phyloP scores from a whole-genome alignment of 2,888 invertebrate species.

The Eretmocerus hayati region DNA sequence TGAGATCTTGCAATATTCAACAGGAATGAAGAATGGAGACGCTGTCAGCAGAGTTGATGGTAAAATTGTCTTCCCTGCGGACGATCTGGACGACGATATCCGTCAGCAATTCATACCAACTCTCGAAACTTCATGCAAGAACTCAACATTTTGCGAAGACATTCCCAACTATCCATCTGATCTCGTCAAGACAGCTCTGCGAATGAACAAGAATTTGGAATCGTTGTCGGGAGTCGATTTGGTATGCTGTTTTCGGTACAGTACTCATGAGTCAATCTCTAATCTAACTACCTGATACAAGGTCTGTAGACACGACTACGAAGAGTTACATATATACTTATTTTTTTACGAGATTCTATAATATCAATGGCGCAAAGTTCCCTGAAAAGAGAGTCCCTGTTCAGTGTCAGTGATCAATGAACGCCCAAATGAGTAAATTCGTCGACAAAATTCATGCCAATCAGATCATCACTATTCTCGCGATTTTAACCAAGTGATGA shows the following conservation, averaged over 20 bases:
- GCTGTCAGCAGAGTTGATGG: conserved; percentile 18
- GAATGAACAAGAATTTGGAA: conserved; percentile 28
- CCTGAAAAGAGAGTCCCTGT: too few species aligned
- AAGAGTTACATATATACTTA: too few species aligned
- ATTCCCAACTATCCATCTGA: conserved; percentile 30
- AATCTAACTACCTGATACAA: not conserved
- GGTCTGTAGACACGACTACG: not conserved
- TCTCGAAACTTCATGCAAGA: conserved; percentile 24
- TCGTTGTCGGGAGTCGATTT: conserved; percentile 28
- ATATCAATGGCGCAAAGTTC: too few species aligned
- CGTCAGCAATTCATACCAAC: conserved; percentile 1
- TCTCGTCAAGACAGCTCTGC: conserved; percentile 27
- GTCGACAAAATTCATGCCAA: too few species aligned
- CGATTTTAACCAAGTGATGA: too few species aligned
- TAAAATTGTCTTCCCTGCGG: conserved; percentile 33
- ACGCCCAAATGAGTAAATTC: too few species aligned
- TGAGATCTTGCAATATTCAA: too few species aligned
- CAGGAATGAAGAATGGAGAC: too few species aligned
- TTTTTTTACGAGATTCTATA: too few species aligned
- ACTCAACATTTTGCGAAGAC: conserved; percentile 32
- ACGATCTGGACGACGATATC: conserved; percentile 3
- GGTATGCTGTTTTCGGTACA: conserved; percentile 24
- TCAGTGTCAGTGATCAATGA: too few species aligned
- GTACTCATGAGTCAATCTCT: not conserved
- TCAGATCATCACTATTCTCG: too few species aligned